A percentile compares a stretch with the other conserved stretches of the same genome.
Evolutionary conservation across 2,888 invertebrate species (phyloP).

Genomic region (Dexiosoma caninum): DNA sequence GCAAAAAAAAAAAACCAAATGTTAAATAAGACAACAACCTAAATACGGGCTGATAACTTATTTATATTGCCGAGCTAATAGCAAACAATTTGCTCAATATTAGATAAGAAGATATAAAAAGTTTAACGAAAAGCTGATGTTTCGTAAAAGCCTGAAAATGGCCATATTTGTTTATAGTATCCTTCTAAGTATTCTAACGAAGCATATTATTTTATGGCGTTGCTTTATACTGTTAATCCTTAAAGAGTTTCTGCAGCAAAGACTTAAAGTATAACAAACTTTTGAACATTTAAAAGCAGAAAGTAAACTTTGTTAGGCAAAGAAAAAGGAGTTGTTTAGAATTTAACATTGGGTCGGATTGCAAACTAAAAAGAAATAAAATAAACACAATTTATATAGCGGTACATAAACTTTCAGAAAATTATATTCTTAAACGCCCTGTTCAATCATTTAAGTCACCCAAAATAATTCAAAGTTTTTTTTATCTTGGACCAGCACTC

Average conservation of each 20-base stretch:
- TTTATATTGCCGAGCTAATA: conserved; percentile 8
- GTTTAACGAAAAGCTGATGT: not conserved
- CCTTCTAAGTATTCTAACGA: not conserved
- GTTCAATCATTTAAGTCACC: no score
- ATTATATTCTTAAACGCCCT: no score
- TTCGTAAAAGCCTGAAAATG: not conserved
- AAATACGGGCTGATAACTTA: not conserved
- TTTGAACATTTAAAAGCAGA: not conserved
- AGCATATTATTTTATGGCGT: not conserved
- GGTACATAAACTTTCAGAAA: no score
- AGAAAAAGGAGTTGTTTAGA: no score
- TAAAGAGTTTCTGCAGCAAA: not conserved
- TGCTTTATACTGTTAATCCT: not conserved
- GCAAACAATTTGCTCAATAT: conserved; percentile 33
- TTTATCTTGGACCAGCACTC: no score
- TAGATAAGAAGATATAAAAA: no score
- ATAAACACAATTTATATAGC: no score
- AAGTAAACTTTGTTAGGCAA: conserved; percentile 8
- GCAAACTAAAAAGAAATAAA: no score
- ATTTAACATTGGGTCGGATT: no score
- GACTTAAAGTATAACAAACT: not conserved
- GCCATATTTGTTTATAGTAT: not conserved
- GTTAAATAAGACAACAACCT: not conserved
- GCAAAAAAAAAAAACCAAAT: not conserved
- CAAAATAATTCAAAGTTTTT: no score